These are phyloP conservation scores for Liparis tanakae DNA, from an alignment of 2,797 vertebrate genomes.

Conservation along the genomic window DNA sequence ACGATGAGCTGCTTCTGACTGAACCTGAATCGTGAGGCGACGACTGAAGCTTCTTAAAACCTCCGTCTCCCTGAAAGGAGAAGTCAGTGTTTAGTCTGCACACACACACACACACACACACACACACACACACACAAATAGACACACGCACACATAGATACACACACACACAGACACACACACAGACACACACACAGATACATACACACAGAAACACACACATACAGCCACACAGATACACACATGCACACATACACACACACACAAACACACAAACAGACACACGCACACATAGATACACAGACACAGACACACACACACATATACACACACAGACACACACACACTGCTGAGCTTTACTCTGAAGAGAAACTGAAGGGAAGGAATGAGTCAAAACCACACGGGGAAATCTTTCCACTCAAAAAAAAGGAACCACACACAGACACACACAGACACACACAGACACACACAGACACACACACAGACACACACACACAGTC, in stretches of 20 bases:
- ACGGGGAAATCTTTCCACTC: constrained; percentile 52
- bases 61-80: neutral
- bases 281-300: no score
- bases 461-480: neutral
- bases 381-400: constrained; percentile 49
- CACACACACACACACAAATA: no score
- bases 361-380: constrained; percentile 18
- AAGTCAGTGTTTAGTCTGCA: neutral
- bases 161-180: no score
- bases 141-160: no score
- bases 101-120: no score
- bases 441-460: constrained; percentile 2
- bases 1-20: constrained; percentile 29
- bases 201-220: no score
- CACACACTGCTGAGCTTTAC: constrained; percentile 19
- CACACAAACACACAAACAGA: no score
- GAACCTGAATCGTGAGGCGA: constrained; percentile 24
- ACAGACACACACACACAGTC: constrained; percentile 27
- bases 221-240: no score
- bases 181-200: no score
- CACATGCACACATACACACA: no score
- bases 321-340: no score
- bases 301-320: no score
- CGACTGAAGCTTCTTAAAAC: constrained; percentile 7
- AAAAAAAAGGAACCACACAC: constrained; percentile 18